phyloP scores from a whole-genome alignment of 2,113 vertebrate species.

The Pseudopodoces humilis region DNA sequence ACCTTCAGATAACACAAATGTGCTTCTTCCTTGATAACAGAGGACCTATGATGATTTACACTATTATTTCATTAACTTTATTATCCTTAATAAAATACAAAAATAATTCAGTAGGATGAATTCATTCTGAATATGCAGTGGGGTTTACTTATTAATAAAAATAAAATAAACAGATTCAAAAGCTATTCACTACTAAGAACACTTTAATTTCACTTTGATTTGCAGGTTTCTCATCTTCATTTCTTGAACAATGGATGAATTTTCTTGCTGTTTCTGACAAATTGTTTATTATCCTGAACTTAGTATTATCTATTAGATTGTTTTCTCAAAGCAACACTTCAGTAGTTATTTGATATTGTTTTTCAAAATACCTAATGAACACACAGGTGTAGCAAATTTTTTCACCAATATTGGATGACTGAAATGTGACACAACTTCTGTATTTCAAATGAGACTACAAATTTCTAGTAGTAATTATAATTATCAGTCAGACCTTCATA shows the following conservation, averaged over 20 bases:
- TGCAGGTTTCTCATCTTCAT: neutral
- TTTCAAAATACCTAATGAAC: neutral
- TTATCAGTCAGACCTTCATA: neutral
- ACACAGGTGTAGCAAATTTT: neutral
- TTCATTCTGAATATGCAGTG: neutral
- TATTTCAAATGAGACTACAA: neutral
- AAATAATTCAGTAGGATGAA: neutral
- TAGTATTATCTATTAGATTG: neutral
- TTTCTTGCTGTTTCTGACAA: neutral
- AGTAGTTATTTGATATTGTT: neutral
- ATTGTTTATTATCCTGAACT: neutral
- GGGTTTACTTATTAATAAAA: neutral
- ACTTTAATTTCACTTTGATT: constrained; percentile 2
- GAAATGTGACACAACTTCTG: neutral
- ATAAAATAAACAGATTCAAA: neutral
- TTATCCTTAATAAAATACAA: neutral
- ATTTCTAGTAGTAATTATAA: neutral
- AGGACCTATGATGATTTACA: neutral
- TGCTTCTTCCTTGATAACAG: neutral
- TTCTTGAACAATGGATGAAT: neutral
- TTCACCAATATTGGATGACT: neutral
- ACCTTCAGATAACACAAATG: neutral
- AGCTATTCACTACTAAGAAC: neutral
- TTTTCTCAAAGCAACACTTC: neutral
- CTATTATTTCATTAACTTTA: neutral